phyloP scores from a whole-genome alignment of 2,113 vertebrate species.

The Brachypteracias leptosomus region DNA sequence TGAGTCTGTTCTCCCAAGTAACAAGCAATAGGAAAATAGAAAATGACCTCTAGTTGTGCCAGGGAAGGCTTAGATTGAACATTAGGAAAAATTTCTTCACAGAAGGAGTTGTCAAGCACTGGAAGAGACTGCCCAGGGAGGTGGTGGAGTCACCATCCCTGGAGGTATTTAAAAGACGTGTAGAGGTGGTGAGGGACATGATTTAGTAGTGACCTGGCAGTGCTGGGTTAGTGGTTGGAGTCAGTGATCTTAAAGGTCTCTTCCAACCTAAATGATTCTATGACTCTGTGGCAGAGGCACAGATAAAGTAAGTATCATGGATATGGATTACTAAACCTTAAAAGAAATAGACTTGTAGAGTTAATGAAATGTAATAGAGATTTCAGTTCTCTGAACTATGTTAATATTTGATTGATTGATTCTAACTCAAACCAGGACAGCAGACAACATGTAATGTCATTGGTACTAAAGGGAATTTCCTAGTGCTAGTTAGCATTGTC shows the following conservation, averaged over 20 bases:
- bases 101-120: neutral
- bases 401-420: neutral
- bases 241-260: too few species aligned
- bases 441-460: neutral
- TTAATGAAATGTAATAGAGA: neutral
- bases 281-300: neutral
- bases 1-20: neutral
- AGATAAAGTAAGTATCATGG: neutral
- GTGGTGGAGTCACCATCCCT: neutral
- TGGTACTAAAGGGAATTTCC: neutral
- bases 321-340: neutral
- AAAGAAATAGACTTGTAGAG: neutral
- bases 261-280: too few species aligned
- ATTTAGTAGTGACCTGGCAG: neutral
- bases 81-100: too few species aligned
- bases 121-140: neutral
- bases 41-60: too few species aligned
- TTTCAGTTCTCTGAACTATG: neutral
- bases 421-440: too few species aligned
- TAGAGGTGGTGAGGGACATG: neutral
- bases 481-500: neutral
- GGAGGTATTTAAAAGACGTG: neutral
- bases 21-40: too few species aligned
- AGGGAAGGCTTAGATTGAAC: too few species aligned
- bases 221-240: neutral